phyloP scores from a whole-genome alignment of 2,113 vertebrate species.

The Hypanus sabinus region DNA sequence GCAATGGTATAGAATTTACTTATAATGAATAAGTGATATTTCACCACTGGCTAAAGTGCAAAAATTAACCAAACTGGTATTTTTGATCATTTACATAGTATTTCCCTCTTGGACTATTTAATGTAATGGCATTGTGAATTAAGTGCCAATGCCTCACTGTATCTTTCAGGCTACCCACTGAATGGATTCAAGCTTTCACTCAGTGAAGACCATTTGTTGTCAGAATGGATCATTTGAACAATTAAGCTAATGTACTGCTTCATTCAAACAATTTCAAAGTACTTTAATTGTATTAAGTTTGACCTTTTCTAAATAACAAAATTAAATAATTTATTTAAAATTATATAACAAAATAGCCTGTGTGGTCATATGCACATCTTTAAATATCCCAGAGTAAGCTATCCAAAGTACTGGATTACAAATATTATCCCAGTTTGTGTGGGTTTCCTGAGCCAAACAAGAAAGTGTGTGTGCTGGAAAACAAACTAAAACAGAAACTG shows the following conservation, averaged over 20 bases:
- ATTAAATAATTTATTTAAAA: too few species aligned
- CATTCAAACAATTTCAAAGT: not conserved
- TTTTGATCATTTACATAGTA: not conserved
- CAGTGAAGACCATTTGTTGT: not conserved
- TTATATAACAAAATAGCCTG: too few species aligned
- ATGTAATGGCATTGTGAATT: not conserved
- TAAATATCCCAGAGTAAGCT: too few species aligned
- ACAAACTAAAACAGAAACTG: too few species aligned
- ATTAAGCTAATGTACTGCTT: not conserved
- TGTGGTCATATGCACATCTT: too few species aligned
- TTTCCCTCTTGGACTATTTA: not conserved
- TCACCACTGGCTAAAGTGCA: not conserved
- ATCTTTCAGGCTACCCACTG: not conserved
- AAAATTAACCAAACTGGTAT: not conserved
- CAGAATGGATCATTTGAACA: not conserved
- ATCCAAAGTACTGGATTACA: too few species aligned
- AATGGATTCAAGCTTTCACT: not conserved
- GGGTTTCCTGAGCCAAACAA: too few species aligned
- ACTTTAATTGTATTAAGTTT: too few species aligned
- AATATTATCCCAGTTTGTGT: too few species aligned
- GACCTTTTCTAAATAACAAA: too few species aligned
- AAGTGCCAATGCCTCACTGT: not conserved
- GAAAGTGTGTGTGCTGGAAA: too few species aligned
- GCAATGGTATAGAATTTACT: conserved; percentile 1
- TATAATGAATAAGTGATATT: not conserved